Conservation (phyloP, 2,113 vertebrate species). For the Ageneiosus marmoratus region DNA sequence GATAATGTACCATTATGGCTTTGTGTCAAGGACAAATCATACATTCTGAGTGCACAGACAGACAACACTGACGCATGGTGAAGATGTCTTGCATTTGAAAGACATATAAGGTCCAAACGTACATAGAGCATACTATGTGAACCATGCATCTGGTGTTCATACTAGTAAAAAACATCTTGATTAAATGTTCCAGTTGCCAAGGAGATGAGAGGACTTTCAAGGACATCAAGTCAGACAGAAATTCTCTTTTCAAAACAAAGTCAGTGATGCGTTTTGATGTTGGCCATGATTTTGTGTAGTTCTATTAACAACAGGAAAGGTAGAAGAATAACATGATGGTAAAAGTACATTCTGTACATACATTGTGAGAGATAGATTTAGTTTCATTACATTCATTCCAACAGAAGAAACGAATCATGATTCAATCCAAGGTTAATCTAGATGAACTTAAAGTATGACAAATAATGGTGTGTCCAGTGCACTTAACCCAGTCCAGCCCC, state of each 20-base stretch:
- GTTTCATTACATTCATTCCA: not conserved
- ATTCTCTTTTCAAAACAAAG: not conserved
- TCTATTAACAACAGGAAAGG: not conserved
- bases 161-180: not conserved
- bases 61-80: not conserved
- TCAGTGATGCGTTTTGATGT: not conserved
- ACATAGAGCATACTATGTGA: not conserved
- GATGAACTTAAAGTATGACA: constrained; percentile 13
- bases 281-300: not conserved
- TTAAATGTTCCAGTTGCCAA: not conserved
- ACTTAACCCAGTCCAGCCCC: constrained; percentile 8
- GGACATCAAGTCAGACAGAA: not conserved
- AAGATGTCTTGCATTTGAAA: not conserved
- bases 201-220: not conserved
- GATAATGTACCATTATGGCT: not conserved
- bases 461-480: not conserved
- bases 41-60: not conserved
- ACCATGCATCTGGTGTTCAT: not conserved
- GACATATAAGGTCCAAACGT: not conserved
- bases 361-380: not conserved
- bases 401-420: constrained; percentile 1
- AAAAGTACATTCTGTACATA: not conserved
- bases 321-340: not conserved
- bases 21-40: not conserved
- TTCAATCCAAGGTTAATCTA: not conserved